Base-by-base conservation (phyloP, 2,888 invertebrate species). In the Polymixis flavicincta region DNA sequence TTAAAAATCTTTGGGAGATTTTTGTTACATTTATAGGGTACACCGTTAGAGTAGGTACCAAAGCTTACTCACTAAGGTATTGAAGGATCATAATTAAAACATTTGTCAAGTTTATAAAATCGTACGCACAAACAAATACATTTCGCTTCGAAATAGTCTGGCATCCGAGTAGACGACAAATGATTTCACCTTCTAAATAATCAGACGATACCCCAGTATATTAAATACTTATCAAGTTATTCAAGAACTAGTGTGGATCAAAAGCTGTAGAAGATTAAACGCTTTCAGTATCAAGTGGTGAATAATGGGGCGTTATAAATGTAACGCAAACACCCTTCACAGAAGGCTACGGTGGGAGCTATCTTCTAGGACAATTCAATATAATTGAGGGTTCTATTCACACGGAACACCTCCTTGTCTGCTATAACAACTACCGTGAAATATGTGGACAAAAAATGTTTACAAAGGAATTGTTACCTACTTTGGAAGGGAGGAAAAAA, bases 401-500 rank as follows among this genome's bases (percentile, higher is more conserved):
- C 87, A 88, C 82, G 82, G 85, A 90, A 92, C 91, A 91, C 91
- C 91, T 89, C 87, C 91, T 92, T 93, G 92, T 93, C 93, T 92
- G 90, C 79, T 87, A 83, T 90, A 91, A 92, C 91, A 92, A 91
- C 92, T 90, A 91, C 90, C 90, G 91, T 92, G 92, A 94, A 93
- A 92, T 92, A 95, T 93, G 93, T 92, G 92, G 91, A 93, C 93
- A 95, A 95, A 95, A 95, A 95, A 93, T 90, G 87, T 91, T 92
- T 90, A 93, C 92, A 94, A 93, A 92, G 87, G 92, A 90, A 94
- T 94, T 93, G 93, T 93, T 91, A 93, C 92, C 91, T 89, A 91
- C 90, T 90, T 91, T 90, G 85, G 89, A 90, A 92, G 86, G 77
- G 85, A 89, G 89, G 89, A 92, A 91, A 92, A 92, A 91, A 92